phyloP scores from a whole-genome alignment of 1,140 invertebrate species.

The Listronotus oregonensis region DNA sequence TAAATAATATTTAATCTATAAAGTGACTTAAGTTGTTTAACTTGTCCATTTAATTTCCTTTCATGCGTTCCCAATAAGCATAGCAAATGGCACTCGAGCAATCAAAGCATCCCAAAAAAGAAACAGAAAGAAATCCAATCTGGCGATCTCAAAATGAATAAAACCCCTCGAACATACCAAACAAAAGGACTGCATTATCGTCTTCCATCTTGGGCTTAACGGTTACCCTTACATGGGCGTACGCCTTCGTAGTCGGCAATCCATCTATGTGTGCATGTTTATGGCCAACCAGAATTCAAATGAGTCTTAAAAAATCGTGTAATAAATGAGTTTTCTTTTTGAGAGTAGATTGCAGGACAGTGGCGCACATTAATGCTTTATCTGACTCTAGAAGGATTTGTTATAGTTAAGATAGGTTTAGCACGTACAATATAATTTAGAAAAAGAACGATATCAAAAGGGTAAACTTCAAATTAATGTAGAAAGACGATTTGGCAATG shows the following conservation, averaged over 20 bases:
- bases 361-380: not conserved
- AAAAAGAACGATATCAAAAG: too few relatives aligned
- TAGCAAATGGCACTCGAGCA: too few relatives aligned
- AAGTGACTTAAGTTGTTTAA: too few relatives aligned
- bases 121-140: constrained; percentile 1
- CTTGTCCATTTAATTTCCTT: too few relatives aligned
- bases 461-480: too few relatives aligned
- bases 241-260: constrained; percentile 8
- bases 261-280: constrained; percentile 15
- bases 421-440: too few relatives aligned
- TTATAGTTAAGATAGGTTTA: too few relatives aligned
- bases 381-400: too few relatives aligned
- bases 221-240: constrained; percentile 14
- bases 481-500: too few relatives aligned
- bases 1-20: too few relatives aligned
- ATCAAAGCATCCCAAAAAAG: not conserved
- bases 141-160: constrained; percentile 8
- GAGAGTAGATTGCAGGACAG: constrained; percentile 1
- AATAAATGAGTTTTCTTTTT: constrained; percentile 8
- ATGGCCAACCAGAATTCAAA: constrained; percentile 10
- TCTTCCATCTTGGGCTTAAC: constrained; percentile 23
- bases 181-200: constrained; percentile 16
- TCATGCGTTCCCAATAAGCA: too few relatives aligned
- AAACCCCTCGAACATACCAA: constrained; percentile 1
- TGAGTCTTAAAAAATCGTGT: constrained; percentile 9